These are phyloP conservation scores for Cylloceria caligata DNA, from an alignment of 2,888 invertebrate species.

Conservation along the genomic window DNA sequence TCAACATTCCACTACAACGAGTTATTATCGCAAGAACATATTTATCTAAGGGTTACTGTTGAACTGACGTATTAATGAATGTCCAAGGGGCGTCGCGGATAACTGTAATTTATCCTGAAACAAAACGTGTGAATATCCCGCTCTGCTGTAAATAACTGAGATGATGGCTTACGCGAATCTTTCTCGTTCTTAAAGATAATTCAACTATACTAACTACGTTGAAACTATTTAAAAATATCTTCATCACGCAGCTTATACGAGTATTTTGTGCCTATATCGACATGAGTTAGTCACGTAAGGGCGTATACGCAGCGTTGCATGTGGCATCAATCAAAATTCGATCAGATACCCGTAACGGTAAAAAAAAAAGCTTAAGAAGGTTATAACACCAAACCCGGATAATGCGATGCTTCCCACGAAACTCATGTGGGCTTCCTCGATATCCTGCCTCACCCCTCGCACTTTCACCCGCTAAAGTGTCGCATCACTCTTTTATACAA, in stretches of 20 bases:
- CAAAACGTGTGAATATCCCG: background rate
- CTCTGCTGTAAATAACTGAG: background rate
- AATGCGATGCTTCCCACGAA: constrained; percentile 23
- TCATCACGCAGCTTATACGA: background rate
- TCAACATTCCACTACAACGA: background rate
- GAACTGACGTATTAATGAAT: constrained; percentile 3
- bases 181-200: background rate
- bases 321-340: background rate
- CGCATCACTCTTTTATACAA: background rate
- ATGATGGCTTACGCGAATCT: background rate
- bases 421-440: constrained; percentile 24
- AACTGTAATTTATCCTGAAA: constrained; percentile 16
- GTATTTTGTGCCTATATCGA: background rate
- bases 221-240: background rate
- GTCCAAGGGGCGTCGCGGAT: background rate
- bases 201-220: constrained; percentile 16
- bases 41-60: background rate
- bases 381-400: background rate
- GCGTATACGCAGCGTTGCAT: background rate
- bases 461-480: background rate
- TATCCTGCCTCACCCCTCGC: background rate
- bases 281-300: background rate
- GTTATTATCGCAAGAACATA: constrained; percentile 8
- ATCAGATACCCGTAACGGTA: constrained; percentile 4
- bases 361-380: background rate